Conservation (phyloP, 2,888 invertebrate species). For the Cryptophagus acutangulus region DNA sequence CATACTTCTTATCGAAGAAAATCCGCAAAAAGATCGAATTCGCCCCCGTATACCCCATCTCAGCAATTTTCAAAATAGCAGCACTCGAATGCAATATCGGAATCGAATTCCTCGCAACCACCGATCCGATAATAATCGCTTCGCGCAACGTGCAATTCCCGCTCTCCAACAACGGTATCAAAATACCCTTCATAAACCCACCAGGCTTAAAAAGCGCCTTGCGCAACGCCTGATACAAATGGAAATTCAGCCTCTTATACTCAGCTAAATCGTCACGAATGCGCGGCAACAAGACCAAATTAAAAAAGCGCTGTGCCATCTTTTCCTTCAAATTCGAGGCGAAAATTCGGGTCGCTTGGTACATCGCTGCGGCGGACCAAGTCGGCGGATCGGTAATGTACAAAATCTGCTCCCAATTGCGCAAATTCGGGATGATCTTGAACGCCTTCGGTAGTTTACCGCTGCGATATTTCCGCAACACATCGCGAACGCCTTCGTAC, state of each 20-base stretch:
- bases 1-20: slow-evolving; percentile 96
- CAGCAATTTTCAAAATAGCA: slow-evolving; percentile 90
- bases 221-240: slow-evolving; percentile 88
- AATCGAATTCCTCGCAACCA: slow-evolving; percentile 85
- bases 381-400: slow-evolving; percentile 68
- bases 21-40: slow-evolving; percentile 92
- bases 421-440: slow-evolving; percentile 87
- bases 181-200: slow-evolving; percentile 88
- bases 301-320: slow-evolving; percentile 94
- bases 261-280: slow-evolving; percentile 93
- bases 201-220: slow-evolving; percentile 95
- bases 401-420: slow-evolving; percentile 70
- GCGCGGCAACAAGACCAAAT: slow-evolving; percentile 85
- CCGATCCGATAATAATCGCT: slow-evolving; percentile 91
- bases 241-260: slow-evolving; percentile 92
- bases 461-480: slow-evolving; percentile 83
- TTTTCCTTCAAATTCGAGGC: slow-evolving; percentile 94
- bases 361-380: slow-evolving; percentile 98
- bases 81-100: slow-evolving; percentile 94
- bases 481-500: slow-evolving; percentile 87
- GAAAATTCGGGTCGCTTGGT: slow-evolving; percentile 91
- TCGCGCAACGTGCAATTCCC: slow-evolving; percentile 94
- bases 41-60: slow-evolving; percentile 96
- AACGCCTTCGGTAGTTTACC: slow-evolving; percentile 98
- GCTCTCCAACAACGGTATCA: slow-evolving; percentile 71